A percentile compares a stretch with the other conserved stretches of the same genome.
Evolutionary conservation across 2,888 invertebrate species (phyloP).

Genomic region (Chouioia cunea): DNA sequence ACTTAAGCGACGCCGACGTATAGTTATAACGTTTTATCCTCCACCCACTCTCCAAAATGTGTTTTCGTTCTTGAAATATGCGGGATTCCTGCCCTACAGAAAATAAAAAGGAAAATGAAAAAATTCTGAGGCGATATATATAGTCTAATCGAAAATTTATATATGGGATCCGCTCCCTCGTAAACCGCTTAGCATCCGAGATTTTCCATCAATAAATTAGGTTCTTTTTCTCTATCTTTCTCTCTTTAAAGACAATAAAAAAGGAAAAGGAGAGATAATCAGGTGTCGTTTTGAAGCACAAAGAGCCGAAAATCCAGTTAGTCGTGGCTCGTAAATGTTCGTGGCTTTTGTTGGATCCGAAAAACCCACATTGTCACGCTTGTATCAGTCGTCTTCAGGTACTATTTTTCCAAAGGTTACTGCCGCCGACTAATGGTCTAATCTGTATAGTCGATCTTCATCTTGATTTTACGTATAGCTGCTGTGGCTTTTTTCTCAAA

Average conservation of each 20-base stretch:
- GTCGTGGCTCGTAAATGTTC: constrained; percentile 47
- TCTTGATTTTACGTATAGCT: not conserved
- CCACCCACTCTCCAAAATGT: too few relatives aligned
- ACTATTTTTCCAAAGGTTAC: constrained; percentile 11
- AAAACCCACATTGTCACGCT: constrained; percentile 28
- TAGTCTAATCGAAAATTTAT: not conserved
- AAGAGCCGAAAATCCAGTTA: constrained; percentile 48
- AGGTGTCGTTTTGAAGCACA: constrained; percentile 20
- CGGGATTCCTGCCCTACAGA: not conserved
- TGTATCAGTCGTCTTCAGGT: constrained; percentile 6
- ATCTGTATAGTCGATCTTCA: constrained; percentile 9
- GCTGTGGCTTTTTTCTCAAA: too few relatives aligned
- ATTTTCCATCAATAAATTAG: constrained; percentile 26
- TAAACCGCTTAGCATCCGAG: not conserved
- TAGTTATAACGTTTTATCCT: constrained; percentile 16
- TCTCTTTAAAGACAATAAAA: too few relatives aligned
- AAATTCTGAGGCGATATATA: not conserved
- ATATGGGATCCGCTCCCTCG: too few relatives aligned
- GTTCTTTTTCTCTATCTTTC: too few relatives aligned
- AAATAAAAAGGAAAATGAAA: constrained; percentile 46
- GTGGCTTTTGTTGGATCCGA: not conserved
- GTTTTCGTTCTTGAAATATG: too few relatives aligned
- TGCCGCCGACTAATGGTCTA: not conserved
- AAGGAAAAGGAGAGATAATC: not conserved
- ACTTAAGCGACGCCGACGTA: constrained; percentile 13